These are phyloP conservation scores for Stictocephala bisonia DNA, from an alignment of 2,888 invertebrate genomes.

Conservation along the genomic window DNA sequence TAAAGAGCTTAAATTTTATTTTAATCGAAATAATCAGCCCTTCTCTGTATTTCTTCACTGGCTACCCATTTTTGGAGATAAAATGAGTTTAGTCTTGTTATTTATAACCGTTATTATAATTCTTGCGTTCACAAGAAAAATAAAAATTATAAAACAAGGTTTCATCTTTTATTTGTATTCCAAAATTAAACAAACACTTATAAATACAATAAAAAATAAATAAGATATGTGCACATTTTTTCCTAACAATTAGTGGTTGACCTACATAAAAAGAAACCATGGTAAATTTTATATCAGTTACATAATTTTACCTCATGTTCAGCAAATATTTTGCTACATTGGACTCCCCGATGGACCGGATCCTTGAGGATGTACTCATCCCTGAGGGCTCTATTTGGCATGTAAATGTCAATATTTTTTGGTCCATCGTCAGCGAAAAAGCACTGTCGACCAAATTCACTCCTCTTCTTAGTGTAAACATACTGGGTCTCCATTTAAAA, in stretches of 20 bases:
- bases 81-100: too few relatives aligned
- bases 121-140: too few relatives aligned
- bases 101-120: too few relatives aligned
- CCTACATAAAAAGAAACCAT: constrained; percentile 62
- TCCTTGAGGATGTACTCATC: constrained; percentile 72
- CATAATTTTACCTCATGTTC: constrained; percentile 74
- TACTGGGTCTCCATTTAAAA: constrained; percentile 68
- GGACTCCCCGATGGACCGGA: constrained; percentile 73
- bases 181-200: too few relatives aligned
- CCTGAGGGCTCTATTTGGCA: constrained; percentile 68
- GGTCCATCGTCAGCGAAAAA: constrained; percentile 75
- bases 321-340: constrained; percentile 71
- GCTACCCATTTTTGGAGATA: too few relatives aligned
- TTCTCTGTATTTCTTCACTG: too few relatives aligned
- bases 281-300: background rate
- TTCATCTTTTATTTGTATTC: too few relatives aligned
- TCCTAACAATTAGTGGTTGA: background rate
- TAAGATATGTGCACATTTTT: too few relatives aligned
- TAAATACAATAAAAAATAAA: too few relatives aligned
- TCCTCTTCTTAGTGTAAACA: constrained; percentile 76
- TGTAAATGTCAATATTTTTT: constrained; percentile 60
- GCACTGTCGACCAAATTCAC: constrained; percentile 77
- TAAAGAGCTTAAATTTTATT: too few relatives aligned
- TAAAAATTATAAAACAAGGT: too few relatives aligned
- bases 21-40: too few relatives aligned